Conservation (phyloP, 2,888 invertebrate genomes). For the Diarsia rubi region DNA sequence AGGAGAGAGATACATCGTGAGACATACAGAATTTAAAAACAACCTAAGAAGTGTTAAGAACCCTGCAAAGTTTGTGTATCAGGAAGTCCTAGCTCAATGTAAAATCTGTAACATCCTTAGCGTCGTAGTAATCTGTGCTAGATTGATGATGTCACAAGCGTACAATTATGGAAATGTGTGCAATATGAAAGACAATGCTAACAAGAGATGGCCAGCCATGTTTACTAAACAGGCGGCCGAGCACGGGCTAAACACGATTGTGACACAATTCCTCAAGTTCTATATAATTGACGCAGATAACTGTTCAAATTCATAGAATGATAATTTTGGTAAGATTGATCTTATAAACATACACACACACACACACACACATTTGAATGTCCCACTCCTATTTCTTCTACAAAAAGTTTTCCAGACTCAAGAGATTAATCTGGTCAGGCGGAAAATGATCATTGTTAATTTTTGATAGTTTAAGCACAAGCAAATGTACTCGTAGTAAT, state of each 20-base stretch:
- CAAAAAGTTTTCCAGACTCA: not conserved
- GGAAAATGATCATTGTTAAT: not conserved
- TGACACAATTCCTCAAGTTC: constrained; percentile 63
- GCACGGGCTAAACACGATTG: constrained; percentile 76
- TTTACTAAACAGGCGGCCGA: constrained; percentile 78
- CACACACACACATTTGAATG: too few species aligned
- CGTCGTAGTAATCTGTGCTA: constrained; percentile 32
- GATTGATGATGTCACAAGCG: constrained; percentile 62
- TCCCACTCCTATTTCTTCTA: not conserved
- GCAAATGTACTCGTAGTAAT: not conserved
- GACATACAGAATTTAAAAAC: not conserved
- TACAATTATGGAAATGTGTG: constrained; percentile 70
- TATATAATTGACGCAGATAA: constrained; percentile 54
- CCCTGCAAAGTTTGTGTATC: not conserved
- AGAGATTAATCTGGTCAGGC: not conserved
- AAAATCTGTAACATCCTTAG: not conserved
- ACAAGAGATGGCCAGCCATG: constrained; percentile 62
- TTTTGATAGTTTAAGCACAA: not conserved
- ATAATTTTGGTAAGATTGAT: constrained; percentile 12
- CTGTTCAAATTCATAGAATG: constrained; percentile 50
- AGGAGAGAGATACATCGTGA: constrained; percentile 43
- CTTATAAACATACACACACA: too few species aligned
- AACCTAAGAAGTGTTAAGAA: not conserved
- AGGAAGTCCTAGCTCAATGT: not conserved
- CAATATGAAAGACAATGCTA: constrained; percentile 56